Percentiles rank a stretch among this genome's conserved stretches.
Conservation (phyloP, 2,113 vertebrate genomes). For the Ophthalmolycus amberensis region DNA sequence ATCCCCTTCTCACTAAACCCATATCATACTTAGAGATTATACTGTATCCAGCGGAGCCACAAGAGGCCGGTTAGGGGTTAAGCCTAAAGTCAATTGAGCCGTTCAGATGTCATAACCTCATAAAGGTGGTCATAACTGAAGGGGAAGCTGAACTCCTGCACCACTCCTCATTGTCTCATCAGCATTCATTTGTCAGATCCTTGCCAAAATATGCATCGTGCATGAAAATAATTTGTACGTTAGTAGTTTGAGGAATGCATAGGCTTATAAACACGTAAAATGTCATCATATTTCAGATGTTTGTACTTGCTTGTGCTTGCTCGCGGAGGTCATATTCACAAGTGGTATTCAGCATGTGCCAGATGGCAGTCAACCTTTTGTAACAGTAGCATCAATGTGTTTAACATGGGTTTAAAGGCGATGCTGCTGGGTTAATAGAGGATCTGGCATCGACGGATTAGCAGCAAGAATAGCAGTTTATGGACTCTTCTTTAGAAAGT, state of each 20-base stretch:
- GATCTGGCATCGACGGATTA: conserved; percentile 69
- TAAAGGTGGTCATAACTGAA: conserved; percentile 56
- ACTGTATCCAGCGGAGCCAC: conserved; percentile 47
- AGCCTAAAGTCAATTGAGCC: conserved; percentile 74
- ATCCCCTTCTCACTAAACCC: conserved; percentile 67
- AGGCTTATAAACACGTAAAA: conserved; percentile 23
- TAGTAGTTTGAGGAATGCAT: not conserved
- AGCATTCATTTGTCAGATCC: not conserved
- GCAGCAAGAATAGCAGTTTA: conserved; percentile 46
- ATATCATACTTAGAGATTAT: conserved; percentile 77
- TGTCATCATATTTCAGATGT: conserved; percentile 61
- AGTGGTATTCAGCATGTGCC: conserved; percentile 70
- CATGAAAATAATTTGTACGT: conserved; percentile 11
- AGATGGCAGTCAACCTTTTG: conserved; percentile 70
- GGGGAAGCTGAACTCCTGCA: not conserved
- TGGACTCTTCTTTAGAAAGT: conserved; percentile 53
- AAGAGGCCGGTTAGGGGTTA: conserved; percentile 62
- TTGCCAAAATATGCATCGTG: not conserved
- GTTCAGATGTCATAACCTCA: conserved; percentile 72
- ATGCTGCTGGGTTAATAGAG: conserved; percentile 62
- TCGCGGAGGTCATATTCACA: conserved; percentile 43
- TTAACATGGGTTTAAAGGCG: conserved; percentile 69
- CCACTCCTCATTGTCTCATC: not conserved
- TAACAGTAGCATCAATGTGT: conserved; percentile 63
- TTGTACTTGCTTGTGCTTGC: conserved; percentile 74